phyloP scores from a whole-genome alignment of 2,888 invertebrate species.

The Lepidonotus clava region DNA sequence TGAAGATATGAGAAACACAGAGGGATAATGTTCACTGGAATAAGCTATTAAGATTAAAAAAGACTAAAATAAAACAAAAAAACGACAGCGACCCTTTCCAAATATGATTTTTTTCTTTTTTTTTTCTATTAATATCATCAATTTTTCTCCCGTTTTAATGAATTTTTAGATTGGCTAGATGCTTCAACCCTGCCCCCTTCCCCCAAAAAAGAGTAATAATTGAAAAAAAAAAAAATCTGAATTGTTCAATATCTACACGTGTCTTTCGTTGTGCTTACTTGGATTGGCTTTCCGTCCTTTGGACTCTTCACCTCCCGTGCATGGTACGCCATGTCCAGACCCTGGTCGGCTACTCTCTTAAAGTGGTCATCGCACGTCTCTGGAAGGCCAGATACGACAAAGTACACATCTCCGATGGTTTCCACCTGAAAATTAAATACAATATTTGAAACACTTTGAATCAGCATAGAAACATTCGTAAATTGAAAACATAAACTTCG shows the following conservation, averaged over 20 bases:
- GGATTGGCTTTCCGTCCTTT: not conserved
- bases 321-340: slow-evolving; percentile 75
- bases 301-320: slow-evolving; percentile 67
- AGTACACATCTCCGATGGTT: slow-evolving; percentile 70
- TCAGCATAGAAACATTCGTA: not conserved
- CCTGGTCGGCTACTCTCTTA: slow-evolving; percentile 73
- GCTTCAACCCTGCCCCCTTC: too few species aligned
- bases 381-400: slow-evolving; percentile 50
- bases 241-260: too few species aligned
- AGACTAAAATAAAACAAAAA: not conserved
- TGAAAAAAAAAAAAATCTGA: too few species aligned
- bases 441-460: not conserved
- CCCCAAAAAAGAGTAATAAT: too few species aligned
- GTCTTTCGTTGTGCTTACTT: not conserved
- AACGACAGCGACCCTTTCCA: not conserved
- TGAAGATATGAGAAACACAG: not conserved
- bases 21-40: not conserved
- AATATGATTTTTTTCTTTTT: not conserved
- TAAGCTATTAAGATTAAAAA: too few species aligned
- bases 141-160: not conserved
- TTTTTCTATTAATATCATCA: not conserved
- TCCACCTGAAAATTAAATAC: slow-evolving; percentile 68
- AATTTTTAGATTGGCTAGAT: not conserved
- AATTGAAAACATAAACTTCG: too few species aligned
- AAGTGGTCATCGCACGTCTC: slow-evolving; percentile 71